These are phyloP conservation scores for Rhimphoctona megacephalus DNA, from an alignment of 2,888 invertebrate species.

Conservation along the genomic window DNA sequence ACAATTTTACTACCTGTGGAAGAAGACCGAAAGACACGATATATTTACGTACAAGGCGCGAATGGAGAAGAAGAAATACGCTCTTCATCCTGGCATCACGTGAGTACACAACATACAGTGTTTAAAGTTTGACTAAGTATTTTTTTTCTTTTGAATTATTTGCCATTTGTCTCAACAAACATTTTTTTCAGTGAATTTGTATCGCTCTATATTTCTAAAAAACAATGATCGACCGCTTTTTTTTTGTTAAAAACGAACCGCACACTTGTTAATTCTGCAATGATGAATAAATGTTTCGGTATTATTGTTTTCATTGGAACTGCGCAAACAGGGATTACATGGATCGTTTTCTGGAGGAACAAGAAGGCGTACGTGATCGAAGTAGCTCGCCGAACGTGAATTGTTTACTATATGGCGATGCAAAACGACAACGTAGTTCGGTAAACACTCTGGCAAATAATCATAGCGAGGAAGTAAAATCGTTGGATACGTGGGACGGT, in stretches of 20 bases:
- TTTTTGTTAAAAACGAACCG: too few species aligned
- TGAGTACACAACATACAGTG: constrained; percentile 84
- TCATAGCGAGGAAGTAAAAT: constrained; percentile 77
- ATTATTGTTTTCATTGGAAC: constrained; percentile 64
- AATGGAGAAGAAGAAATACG: constrained; percentile 96
- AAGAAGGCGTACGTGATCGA: constrained; percentile 89
- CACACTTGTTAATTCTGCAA: too few species aligned
- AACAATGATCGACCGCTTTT: too few species aligned
- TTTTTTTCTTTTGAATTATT: not conserved
- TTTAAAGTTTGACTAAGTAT: not conserved
- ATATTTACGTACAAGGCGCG: constrained; percentile 94
- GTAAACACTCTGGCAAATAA: constrained; percentile 74
- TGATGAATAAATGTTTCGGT: not conserved
- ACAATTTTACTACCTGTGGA: constrained; percentile 99
- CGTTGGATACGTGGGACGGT: constrained; percentile 81
- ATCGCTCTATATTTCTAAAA: not conserved
- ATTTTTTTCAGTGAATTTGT: not conserved
- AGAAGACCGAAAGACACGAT: constrained; percentile 99
- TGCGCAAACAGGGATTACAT: constrained; percentile 90
- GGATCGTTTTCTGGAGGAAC: constrained; percentile 96
- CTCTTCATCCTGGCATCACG: constrained; percentile 95
- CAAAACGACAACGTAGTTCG: constrained; percentile 81
- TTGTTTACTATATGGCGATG: constrained; percentile 81
- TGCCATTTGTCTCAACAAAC: not conserved
- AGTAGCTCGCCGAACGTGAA: constrained; percentile 91